phyloP scores from a whole-genome alignment of 1,140 invertebrate genomes.

The Akabosia matsudoensis region DNA sequence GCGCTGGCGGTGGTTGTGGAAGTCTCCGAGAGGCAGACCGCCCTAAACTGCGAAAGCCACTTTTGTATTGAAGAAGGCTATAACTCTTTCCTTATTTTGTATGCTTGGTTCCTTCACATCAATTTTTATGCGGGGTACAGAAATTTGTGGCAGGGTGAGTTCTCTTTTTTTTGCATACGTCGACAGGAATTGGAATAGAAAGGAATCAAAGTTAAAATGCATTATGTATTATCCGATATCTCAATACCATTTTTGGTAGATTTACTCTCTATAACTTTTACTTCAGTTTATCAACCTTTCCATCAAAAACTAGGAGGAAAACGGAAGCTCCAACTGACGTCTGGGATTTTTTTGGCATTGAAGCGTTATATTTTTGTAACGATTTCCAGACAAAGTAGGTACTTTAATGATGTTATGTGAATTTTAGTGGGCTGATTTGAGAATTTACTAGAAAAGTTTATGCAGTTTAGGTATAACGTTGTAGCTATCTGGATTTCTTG shows the following conservation, averaged over 20 bases:
- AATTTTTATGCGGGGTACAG: too few relatives aligned
- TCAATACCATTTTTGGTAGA: not conserved
- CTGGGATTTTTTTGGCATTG: too few relatives aligned
- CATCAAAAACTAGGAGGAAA: not conserved
- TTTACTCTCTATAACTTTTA: conserved; percentile 6
- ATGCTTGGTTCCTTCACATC: too few relatives aligned
- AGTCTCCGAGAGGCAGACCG: not conserved
- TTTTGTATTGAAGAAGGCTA: too few relatives aligned
- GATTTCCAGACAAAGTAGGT: too few relatives aligned
- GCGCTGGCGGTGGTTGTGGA: not conserved
- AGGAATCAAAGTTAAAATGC: conserved; percentile 8
- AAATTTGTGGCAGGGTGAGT: not conserved
- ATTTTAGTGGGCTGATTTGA: too few relatives aligned
- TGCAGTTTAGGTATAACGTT: too few relatives aligned
- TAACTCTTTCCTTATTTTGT: too few relatives aligned
- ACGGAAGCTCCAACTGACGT: not conserved
- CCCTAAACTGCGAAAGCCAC: not conserved
- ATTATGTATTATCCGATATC: conserved; percentile 12
- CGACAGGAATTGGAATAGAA: conserved; percentile 20
- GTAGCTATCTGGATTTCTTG: too few relatives aligned
- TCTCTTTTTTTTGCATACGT: conserved; percentile 22
- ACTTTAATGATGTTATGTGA: too few relatives aligned
- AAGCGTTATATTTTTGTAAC: too few relatives aligned
- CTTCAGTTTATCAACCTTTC: not conserved
- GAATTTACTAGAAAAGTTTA: too few relatives aligned